Evolutionary conservation across 2,888 invertebrate genomes (phyloP).

Genomic region (Formica aserva): DNA sequence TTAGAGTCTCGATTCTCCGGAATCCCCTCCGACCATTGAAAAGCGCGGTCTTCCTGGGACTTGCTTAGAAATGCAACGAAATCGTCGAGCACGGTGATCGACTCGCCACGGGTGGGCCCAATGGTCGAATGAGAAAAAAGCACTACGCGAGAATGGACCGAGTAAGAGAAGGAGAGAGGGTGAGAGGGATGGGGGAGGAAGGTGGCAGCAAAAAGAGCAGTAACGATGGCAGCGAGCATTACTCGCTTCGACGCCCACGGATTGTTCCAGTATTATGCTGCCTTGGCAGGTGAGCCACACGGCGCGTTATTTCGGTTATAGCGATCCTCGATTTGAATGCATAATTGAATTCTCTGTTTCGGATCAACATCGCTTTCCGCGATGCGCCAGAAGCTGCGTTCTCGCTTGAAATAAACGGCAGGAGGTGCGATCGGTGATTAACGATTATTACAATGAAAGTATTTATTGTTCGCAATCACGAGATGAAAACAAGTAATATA

Average conservation of each 20-base stretch:
- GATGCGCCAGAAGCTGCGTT: not conserved
- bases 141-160: conserved; percentile 12
- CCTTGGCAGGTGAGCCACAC: conserved; percentile 78
- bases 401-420: not conserved
- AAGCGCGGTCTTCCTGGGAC: conserved; percentile 27
- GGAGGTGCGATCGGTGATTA: not conserved
- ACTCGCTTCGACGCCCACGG: conserved; percentile 77
- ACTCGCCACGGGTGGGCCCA: conserved; percentile 75
- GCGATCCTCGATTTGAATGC: conserved; percentile 64
- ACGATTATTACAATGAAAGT: not conserved
- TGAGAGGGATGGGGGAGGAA: conserved; percentile 36
- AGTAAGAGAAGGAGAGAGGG: conserved; percentile 52
- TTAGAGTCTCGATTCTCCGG: conserved; percentile 28
- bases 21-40: conserved; percentile 12
- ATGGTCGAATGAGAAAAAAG: conserved; percentile 58
- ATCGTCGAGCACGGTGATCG: conserved; percentile 73
- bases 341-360: conserved; percentile 72
- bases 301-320: conserved; percentile 73
- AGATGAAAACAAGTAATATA: not conserved
- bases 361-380: conserved; percentile 12
- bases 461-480: not conserved
- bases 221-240: conserved; percentile 69
- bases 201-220: conserved; percentile 57
- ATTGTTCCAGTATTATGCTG: conserved; percentile 79
- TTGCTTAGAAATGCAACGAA: conserved; percentile 77